These are phyloP conservation scores for Catharus minimus DNA, from an alignment of 2,113 vertebrate species.

Conservation along the genomic window DNA sequence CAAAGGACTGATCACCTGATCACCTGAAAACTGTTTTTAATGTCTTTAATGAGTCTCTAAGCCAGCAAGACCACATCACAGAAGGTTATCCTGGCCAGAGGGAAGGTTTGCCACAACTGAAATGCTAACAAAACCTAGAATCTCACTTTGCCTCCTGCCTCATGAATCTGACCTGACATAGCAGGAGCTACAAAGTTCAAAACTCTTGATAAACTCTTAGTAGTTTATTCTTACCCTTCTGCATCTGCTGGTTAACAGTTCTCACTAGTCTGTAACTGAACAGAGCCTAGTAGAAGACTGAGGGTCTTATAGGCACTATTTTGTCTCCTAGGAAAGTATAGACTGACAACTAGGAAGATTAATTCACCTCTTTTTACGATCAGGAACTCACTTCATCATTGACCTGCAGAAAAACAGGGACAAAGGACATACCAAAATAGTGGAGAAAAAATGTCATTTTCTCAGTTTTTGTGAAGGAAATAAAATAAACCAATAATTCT, in stretches of 20 bases:
- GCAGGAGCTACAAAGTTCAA: neutral
- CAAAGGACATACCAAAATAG: neutral
- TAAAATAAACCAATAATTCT: neutral
- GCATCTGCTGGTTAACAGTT: neutral
- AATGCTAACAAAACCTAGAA: neutral
- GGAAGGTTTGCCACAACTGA: neutral
- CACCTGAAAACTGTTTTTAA: neutral
- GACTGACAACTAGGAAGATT: neutral
- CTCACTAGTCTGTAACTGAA: neutral
- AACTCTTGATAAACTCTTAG: neutral
- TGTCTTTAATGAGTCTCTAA: neutral
- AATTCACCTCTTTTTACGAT: neutral
- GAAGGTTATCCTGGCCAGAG: neutral
- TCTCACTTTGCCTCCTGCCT: neutral
- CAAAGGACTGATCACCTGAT: neutral
- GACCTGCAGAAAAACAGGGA: neutral
- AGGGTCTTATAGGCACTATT: accelerated
- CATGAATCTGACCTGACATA: neutral
- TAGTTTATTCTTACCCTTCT: neutral
- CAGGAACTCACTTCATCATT: neutral
- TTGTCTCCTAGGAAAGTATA: neutral
- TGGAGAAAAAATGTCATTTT: neutral
- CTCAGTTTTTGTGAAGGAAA: neutral
- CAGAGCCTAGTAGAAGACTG: neutral
- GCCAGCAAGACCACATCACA: neutral